These are phyloP conservation scores for Drosophila ohnishii DNA, from an alignment of 1,140 invertebrate species.

Conservation along the genomic window DNA sequence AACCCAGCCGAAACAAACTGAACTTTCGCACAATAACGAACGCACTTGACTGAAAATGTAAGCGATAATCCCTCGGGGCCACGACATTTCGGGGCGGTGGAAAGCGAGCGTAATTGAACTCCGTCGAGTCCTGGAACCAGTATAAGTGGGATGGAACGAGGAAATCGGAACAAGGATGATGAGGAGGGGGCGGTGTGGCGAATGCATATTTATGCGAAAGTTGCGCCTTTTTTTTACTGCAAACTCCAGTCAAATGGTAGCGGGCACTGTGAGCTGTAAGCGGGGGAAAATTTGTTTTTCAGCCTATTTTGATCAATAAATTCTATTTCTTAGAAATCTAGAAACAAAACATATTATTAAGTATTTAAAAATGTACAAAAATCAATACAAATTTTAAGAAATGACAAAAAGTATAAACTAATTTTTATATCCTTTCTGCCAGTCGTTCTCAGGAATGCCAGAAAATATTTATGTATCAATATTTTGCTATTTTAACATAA, in stretches of 20 bases:
- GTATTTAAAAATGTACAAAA: too few relatives aligned
- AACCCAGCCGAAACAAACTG: slow-evolving; percentile 30
- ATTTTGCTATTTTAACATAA: background rate
- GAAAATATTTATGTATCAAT: background rate
- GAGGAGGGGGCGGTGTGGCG: background rate
- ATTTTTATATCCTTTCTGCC: too few relatives aligned
- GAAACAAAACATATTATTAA: too few relatives aligned
- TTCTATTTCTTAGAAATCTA: background rate
- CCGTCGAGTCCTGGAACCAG: slow-evolving; percentile 28
- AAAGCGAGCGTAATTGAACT: slow-evolving; percentile 71
- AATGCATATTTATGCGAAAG: slow-evolving; percentile 71
- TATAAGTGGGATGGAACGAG: slow-evolving; percentile 15
- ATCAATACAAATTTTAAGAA: too few relatives aligned
- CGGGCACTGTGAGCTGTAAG: slow-evolving; percentile 19
- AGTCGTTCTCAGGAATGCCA: too few relatives aligned
- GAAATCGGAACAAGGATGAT: slow-evolving; percentile 15
- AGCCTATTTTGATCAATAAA: background rate
- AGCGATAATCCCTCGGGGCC: slow-evolving; percentile 74
- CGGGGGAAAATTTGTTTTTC: background rate
- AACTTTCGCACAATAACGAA: slow-evolving; percentile 63
- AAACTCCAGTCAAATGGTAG: slow-evolving; percentile 41
- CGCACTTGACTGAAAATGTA: slow-evolving; percentile 76
- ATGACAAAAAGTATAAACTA: too few relatives aligned
- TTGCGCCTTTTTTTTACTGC: slow-evolving; percentile 61
- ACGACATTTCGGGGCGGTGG: slow-evolving; percentile 47